Percentiles rank a stretch among this genome's conserved stretches.
Conservation (phyloP, 2,888 invertebrate genomes). For the Mesorhabditis sp. region DNA sequence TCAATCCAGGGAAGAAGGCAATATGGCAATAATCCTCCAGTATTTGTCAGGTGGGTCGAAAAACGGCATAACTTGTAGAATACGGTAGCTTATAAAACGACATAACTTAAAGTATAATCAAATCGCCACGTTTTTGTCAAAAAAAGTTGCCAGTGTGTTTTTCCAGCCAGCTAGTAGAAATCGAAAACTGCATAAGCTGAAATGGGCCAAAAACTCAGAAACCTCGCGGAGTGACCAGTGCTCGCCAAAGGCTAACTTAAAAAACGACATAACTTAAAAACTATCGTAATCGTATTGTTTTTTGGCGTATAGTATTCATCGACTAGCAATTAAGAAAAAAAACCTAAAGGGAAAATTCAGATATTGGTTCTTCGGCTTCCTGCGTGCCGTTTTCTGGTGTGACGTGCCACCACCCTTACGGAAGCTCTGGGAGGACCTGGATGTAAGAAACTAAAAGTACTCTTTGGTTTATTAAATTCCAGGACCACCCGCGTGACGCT, state of each 20-base stretch:
- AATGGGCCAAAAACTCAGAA: too few species aligned
- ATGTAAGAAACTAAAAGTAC: constrained; percentile 16
- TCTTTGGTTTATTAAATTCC: constrained; percentile 6
- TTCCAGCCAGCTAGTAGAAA: too few species aligned
- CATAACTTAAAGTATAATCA: background rate
- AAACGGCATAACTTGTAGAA: background rate
- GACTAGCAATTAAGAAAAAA: too few species aligned
- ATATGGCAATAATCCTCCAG: constrained; percentile 50
- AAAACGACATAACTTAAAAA: too few species aligned
- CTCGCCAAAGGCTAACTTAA: too few species aligned
- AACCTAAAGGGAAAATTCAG: constrained; percentile 11
- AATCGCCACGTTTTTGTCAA: too few species aligned
- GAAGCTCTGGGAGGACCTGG: constrained; percentile 49
- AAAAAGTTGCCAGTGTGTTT: too few species aligned
- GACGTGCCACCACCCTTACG: constrained; percentile 45
- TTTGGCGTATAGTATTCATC: too few species aligned
- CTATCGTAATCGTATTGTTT: too few species aligned
- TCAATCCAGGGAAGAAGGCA: constrained; percentile 52
- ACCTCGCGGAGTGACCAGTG: too few species aligned
- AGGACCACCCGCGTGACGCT: constrained; percentile 23
- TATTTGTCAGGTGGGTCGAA: constrained; percentile 21
- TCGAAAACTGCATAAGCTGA: too few species aligned
- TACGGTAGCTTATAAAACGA: background rate
- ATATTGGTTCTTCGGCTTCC: constrained; percentile 44
- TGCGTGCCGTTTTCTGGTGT: constrained; percentile 33